Percentiles rank a stretch among this genome's conserved stretches.
Conservation (phyloP, 2,888 invertebrate genomes). For the Tholera decimalis region DNA sequence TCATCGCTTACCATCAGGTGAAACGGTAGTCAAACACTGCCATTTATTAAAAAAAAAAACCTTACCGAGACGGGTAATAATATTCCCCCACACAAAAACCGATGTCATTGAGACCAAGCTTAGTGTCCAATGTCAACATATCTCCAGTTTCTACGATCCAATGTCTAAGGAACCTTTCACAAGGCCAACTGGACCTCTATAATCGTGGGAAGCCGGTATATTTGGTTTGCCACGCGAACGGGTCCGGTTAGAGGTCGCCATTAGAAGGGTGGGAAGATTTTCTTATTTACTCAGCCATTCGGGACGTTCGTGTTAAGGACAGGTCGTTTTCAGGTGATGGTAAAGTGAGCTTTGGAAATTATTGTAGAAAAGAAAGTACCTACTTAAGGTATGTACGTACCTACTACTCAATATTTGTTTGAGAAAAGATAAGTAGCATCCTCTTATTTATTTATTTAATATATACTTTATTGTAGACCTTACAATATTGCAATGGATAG, state of each 20-base stretch:
- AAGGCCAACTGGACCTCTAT: slow-evolving; percentile 67
- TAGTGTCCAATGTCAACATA: slow-evolving; percentile 36
- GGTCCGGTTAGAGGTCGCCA: slow-evolving; percentile 66
- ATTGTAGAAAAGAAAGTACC: neutral
- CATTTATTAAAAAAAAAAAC: no score
- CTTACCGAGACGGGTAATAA: neutral
- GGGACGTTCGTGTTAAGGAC: slow-evolving; percentile 61
- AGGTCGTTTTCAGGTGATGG: slow-evolving; percentile 30
- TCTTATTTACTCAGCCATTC: slow-evolving; percentile 77
- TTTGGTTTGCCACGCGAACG: slow-evolving; percentile 69
- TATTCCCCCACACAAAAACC: slow-evolving; percentile 7
- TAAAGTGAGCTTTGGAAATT: slow-evolving; percentile 8
- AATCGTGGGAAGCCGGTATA: slow-evolving; percentile 68
- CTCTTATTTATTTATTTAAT: no score
- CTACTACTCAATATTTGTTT: neutral
- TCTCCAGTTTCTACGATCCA: slow-evolving; percentile 38
- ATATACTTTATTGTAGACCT: no score
- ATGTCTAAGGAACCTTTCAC: slow-evolving; percentile 50
- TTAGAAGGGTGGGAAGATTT: slow-evolving; percentile 81
- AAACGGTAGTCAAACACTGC: no score
- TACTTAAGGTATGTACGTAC: neutral
- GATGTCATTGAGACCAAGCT: slow-evolving; percentile 1
- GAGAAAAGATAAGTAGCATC: neutral
- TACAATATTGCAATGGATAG: no score
- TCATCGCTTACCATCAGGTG: no score